These are phyloP conservation scores for Drosophila sechellia DNA, from an alignment of 1,140 invertebrate genomes.

Conservation along the genomic window DNA sequence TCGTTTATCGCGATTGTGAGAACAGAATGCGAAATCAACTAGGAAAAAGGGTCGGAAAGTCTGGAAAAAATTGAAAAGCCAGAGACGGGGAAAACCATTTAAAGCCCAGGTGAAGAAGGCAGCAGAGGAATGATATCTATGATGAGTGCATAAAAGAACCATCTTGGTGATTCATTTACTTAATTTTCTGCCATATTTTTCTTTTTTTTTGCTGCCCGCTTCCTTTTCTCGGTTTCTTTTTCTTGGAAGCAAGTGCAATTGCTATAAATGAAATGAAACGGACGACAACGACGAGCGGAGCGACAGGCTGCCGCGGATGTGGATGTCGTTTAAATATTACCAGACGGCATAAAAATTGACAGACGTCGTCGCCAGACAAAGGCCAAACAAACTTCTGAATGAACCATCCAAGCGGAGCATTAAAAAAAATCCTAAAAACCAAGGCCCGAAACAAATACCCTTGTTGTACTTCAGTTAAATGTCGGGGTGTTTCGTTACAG, in stretches of 20 bases:
- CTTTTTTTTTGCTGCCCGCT: slow-evolving; percentile 3
- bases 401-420: slow-evolving; percentile 30
- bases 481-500: background rate
- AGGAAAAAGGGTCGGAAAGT: slow-evolving; percentile 9
- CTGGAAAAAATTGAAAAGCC: slow-evolving; percentile 39
- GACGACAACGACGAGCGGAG: slow-evolving; percentile 3
- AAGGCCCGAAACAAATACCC: background rate
- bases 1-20: slow-evolving; percentile 37
- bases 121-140: slow-evolving; percentile 29
- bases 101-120: slow-evolving; percentile 20
- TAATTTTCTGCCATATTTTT: slow-evolving; percentile 6
- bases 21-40: slow-evolving; percentile 44
- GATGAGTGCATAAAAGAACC: slow-evolving; percentile 31
- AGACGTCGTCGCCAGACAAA: slow-evolving; percentile 75
- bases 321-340: slow-evolving; percentile 79
- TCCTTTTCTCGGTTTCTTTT: slow-evolving; percentile 51
- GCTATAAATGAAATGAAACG: slow-evolving; percentile 53
- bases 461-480: background rate
- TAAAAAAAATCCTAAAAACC: slow-evolving; percentile 5
- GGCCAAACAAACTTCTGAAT: slow-evolving; percentile 63
- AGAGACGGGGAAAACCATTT: slow-evolving; percentile 40
- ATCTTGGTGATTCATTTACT: slow-evolving; percentile 50
- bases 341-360: slow-evolving; percentile 80
- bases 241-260: slow-evolving; percentile 79
- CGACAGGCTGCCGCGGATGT: slow-evolving; percentile 65